A percentile compares a stretch with the other conserved stretches of the same genome.
phyloP scores from a whole-genome alignment of 2,888 invertebrate species.

The Nomada goodeniana region DNA sequence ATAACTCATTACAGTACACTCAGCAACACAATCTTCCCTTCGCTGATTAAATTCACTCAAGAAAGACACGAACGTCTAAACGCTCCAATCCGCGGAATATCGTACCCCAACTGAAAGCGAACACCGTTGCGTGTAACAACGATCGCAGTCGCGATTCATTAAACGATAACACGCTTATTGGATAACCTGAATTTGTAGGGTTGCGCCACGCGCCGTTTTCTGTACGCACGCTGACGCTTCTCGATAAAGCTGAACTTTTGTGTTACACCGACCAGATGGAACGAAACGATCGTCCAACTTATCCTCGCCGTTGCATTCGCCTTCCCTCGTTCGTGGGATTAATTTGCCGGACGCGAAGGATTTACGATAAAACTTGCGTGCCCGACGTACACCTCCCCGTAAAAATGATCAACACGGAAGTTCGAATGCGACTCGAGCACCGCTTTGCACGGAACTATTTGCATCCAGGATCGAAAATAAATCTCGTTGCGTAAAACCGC shows the following conservation, averaged over 20 bases:
- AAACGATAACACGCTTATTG: slow-evolving; percentile 34
- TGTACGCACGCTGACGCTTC: not conserved
- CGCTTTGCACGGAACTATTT: not conserved
- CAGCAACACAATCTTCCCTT: too few species aligned
- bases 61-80: too few species aligned
- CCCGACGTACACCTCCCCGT: slow-evolving; percentile 5
- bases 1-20: too few species aligned
- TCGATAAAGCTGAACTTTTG: slow-evolving; percentile 15
- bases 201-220: not conserved
- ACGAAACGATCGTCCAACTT: slow-evolving; percentile 27
- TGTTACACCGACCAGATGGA: not conserved
- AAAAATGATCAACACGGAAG: slow-evolving; percentile 26
- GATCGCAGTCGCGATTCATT: slow-evolving; percentile 25
- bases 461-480: slow-evolving; percentile 3
- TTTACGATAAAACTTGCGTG: slow-evolving; percentile 45
- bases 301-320: slow-evolving; percentile 21
- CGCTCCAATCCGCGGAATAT: too few species aligned
- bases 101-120: too few species aligned
- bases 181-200: slow-evolving; percentile 20
- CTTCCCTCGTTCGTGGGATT: slow-evolving; percentile 9
- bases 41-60: too few species aligned
- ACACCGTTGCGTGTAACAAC: not conserved
- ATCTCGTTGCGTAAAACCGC: slow-evolving; percentile 4
- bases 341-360: slow-evolving; percentile 19
- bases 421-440: not conserved